These are phyloP conservation scores for Seira ritae DNA, from an alignment of 2,888 invertebrate genomes.

Conservation along the genomic window DNA sequence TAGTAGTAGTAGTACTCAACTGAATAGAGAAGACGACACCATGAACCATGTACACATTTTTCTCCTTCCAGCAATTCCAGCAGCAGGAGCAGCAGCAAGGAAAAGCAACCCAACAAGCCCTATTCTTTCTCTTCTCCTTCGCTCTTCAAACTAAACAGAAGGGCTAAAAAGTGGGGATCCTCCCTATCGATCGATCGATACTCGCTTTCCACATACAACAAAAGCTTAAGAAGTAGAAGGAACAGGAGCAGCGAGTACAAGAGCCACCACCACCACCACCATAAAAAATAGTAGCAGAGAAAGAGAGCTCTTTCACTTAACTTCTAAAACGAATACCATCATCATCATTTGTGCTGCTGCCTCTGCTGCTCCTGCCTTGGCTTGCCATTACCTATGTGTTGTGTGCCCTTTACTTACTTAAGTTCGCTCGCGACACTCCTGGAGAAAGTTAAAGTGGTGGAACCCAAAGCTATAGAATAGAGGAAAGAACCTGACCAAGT, in stretches of 20 bases:
- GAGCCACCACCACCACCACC: constrained; percentile 10
- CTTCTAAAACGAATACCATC: not conserved
- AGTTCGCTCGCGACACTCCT: not conserved
- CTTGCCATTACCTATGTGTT: not conserved
- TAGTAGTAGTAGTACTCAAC: no score
- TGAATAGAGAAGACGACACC: no score
- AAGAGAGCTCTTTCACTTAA: not conserved
- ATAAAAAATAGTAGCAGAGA: not conserved
- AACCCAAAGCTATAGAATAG: constrained; percentile 34
- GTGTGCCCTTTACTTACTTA: constrained; percentile 44
- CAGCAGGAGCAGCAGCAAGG: constrained; percentile 22
- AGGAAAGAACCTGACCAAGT: not conserved
- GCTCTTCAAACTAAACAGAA: constrained; percentile 59
- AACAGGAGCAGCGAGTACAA: constrained; percentile 20
- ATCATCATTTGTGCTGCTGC: not conserved
- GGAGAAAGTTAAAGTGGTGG: constrained; percentile 49
- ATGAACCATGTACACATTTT: not conserved
- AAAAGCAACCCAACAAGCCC: constrained; percentile 39
- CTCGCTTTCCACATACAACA: constrained; percentile 49
- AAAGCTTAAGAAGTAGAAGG: constrained; percentile 8
- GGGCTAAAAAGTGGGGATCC: constrained; percentile 69
- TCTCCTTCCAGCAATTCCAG: constrained; percentile 25
- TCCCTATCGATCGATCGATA: constrained; percentile 71
- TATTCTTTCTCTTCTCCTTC: constrained; percentile 28
- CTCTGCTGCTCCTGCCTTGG: no score